Base-by-base conservation (phyloP, 1,140 invertebrate species). In the Drosophila nebulosa region DNA sequence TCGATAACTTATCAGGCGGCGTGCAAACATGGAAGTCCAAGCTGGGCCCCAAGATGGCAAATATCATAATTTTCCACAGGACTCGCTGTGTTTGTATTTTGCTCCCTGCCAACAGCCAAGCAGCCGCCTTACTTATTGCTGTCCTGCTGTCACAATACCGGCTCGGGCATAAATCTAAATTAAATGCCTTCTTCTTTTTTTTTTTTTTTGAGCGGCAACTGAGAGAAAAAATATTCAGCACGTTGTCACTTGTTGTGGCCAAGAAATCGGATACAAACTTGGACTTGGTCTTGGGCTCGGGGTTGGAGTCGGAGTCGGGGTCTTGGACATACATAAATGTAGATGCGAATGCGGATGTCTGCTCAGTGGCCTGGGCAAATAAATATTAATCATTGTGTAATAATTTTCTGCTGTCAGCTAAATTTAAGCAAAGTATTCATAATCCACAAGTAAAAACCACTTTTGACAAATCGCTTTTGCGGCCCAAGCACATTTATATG, bases 381-480 rank as follows among this genome's bases (percentile, higher is more conserved):
- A 90, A 88, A 90, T 90, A 90, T 90, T 90, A 90, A 90, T 90
- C 88, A 90, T 90, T 88, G 77, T 70, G 78, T 84, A 89, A 89
- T 89, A 90, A 90, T 90, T 90, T 90, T 90, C 79, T 88, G 88
- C 88, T 90, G 88, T 90, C 88, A 80, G 88, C 88, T 83, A 88
- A 90, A 90, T 90, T 90, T 83, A 90, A 84, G 88, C 78, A 90
- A 90, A 79, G 83, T 88, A 90, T 90, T 90, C 88, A 90, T 90
- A 90, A 90, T 90, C 78, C 88, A 83, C 75, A 88, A 89, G 76
- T 89, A 84, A 80, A 78, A 89, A 79, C 85, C 84, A 70, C 84
- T 69, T 88, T 90, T 90, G 88, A 90, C 88, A 90, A 90, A 90
- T 90, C 83, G 88, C 78, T 86, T 46, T 67, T 79, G 78, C 64